A percentile compares a stretch with the other conserved stretches of the same genome.
These are phyloP conservation scores for Apodemus agrarius DNA, from an alignment of 2,797 vertebrate species.

Conservation along the genomic window DNA sequence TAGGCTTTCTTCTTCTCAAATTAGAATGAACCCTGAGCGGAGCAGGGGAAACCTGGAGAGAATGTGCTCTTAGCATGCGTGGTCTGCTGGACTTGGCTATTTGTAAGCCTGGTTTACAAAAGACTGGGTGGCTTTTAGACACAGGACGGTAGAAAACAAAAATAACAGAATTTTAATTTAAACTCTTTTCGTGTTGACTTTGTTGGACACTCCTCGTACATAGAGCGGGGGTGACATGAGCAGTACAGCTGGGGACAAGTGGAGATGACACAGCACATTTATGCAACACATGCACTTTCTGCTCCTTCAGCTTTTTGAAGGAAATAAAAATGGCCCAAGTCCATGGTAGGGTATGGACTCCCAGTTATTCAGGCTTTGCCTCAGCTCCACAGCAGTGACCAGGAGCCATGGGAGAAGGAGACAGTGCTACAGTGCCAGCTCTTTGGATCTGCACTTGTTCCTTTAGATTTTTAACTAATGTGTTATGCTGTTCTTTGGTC, in stretches of 20 bases:
- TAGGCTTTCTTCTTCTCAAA: not conserved
- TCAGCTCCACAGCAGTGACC: conserved; percentile 9
- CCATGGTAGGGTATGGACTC: not conserved
- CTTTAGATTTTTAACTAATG: conserved; percentile 67
- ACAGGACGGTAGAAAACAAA: conserved; percentile 27
- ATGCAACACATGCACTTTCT: not conserved
- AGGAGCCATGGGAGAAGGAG: not conserved
- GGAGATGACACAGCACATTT: conserved; percentile 23
- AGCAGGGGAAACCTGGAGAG: not conserved
- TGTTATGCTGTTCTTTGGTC: conserved; percentile 9
- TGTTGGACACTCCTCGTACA: not conserved
- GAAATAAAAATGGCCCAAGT: not conserved
- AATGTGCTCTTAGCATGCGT: not conserved
- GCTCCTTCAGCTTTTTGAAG: not conserved
- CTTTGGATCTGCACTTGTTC: conserved; percentile 56
- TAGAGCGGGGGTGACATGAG: not conserved
- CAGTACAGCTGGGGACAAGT: not conserved
- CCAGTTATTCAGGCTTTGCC: not conserved
- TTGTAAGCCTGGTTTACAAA: conserved; percentile 46
- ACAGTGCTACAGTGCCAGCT: not conserved
- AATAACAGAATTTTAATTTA: conserved; percentile 20
- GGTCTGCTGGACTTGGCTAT: not conserved
- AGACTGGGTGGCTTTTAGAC: conserved; percentile 4
- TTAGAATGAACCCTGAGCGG: not conserved
- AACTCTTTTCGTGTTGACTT: conserved; percentile 1